Percentiles rank a stretch among this genome's conserved stretches.
Conservation (phyloP, 2,113 vertebrate genomes). For the Microtus oregoni region DNA sequence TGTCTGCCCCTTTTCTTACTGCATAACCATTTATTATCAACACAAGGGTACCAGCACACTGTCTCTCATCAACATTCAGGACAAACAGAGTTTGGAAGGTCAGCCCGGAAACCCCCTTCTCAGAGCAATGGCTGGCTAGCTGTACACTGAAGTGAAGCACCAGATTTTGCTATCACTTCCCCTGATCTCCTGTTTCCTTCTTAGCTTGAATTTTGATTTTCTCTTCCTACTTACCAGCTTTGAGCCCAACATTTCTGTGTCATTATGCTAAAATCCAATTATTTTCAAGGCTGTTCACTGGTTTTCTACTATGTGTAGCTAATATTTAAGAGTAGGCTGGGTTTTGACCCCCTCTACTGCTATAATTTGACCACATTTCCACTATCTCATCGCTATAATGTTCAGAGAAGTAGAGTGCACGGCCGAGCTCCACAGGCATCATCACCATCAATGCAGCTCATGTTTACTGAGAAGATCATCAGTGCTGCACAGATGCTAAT, state of each 20-base stretch:
- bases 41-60: background rate
- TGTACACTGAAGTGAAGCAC: background rate
- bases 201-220: background rate
- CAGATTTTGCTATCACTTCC: background rate
- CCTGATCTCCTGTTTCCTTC: background rate
- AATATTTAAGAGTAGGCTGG: background rate
- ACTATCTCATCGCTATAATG: background rate
- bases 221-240: background rate
- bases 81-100: background rate
- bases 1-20: background rate
- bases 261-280: background rate
- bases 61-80: background rate
- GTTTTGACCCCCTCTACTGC: background rate
- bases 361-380: background rate
- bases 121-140: background rate
- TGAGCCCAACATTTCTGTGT: background rate
- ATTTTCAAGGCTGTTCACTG: background rate
- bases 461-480: background rate
- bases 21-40: background rate
- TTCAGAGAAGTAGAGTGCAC: constrained; percentile 4
- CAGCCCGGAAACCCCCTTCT: no score
- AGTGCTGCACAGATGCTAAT: background rate
- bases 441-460: background rate
- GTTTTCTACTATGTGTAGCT: background rate
- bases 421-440: background rate